These are phyloP conservation scores for Apogon talboti DNA, from an alignment of 2,797 vertebrate species.

Conservation along the genomic window DNA sequence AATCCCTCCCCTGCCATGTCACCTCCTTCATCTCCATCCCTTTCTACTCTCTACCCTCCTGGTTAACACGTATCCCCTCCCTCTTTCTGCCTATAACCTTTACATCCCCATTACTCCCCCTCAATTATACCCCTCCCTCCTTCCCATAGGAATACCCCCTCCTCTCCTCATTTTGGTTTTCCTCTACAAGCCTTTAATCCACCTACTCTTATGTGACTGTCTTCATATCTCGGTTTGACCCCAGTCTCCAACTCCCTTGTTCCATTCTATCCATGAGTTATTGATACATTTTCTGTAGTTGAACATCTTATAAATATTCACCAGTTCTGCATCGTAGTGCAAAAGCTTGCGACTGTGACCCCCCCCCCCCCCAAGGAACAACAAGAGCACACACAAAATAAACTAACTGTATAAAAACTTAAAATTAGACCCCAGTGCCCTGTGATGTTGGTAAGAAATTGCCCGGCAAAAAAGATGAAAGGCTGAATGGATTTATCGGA, in stretches of 20 bases:
- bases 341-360: slow-evolving; percentile 62
- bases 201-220: slow-evolving; percentile 3
- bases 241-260: slow-evolving; percentile 3
- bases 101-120: slow-evolving; percentile 33
- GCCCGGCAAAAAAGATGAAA: slow-evolving; percentile 62
- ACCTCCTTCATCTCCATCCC: slow-evolving; percentile 44
- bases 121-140: slow-evolving; percentile 25
- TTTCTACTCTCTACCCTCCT: slow-evolving; percentile 45
- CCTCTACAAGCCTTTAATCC: not conserved
- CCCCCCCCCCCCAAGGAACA: slow-evolving; percentile 48
- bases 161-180: not conserved
- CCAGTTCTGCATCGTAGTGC: slow-evolving; percentile 52
- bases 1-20: slow-evolving; percentile 48
- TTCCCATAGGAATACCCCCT: slow-evolving; percentile 24
- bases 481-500: slow-evolving; percentile 55
- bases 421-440: slow-evolving; percentile 56
- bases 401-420: slow-evolving; percentile 55
- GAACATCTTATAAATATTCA: slow-evolving; percentile 72
- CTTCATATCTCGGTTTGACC: slow-evolving; percentile 45
- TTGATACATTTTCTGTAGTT: slow-evolving; percentile 69
- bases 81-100: slow-evolving; percentile 46
- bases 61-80: slow-evolving; percentile 24
- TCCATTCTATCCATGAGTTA: slow-evolving; percentile 46
- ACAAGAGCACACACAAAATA: slow-evolving; percentile 18
- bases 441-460: slow-evolving; percentile 56